A percentile compares a stretch with the other conserved stretches of the same genome.
Evolutionary conservation across 2,888 invertebrate genomes (phyloP).

Genomic region (Caenorhabditis sp.): DNA sequence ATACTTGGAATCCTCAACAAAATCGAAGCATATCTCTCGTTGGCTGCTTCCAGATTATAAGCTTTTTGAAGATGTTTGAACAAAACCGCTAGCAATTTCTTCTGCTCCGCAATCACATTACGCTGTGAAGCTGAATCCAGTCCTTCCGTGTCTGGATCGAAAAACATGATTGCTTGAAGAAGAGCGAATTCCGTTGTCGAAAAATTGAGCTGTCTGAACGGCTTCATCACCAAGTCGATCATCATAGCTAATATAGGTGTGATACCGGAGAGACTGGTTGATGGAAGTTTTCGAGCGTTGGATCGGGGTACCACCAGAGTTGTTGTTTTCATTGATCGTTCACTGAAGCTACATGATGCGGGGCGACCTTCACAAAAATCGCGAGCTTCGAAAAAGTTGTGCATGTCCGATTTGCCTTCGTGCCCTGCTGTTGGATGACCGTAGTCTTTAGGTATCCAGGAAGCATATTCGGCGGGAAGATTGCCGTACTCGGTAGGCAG

Average conservation of each 20-base stretch:
- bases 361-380: constrained; percentile 34
- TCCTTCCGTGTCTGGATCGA: constrained; percentile 70
- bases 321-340: constrained; percentile 22
- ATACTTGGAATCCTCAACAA: constrained; percentile 67
- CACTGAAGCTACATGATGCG: constrained; percentile 30
- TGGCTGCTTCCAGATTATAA: constrained; percentile 49
- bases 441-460: constrained; percentile 53
- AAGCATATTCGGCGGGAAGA: constrained; percentile 52
- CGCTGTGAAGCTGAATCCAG: constrained; percentile 69
- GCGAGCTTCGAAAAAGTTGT: constrained; percentile 48
- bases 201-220: constrained; percentile 66
- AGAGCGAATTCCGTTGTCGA: constrained; percentile 70
- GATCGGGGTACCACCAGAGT: constrained; percentile 20
- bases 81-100: constrained; percentile 63
- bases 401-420: constrained; percentile 54
- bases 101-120: constrained; percentile 69
- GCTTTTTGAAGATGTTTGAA: constrained; percentile 48
- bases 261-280: constrained; percentile 57
- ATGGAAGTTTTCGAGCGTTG: background rate
- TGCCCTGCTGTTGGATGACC: constrained; percentile 51
- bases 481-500: constrained; percentile 56
- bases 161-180: constrained; percentile 70
- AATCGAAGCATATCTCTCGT: constrained; percentile 65
- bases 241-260: constrained; percentile 68
- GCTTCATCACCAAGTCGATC: constrained; percentile 70